Evolutionary conservation across 2,113 vertebrate species (phyloP).

Genomic region (Alligator mississippiensis): DNA sequence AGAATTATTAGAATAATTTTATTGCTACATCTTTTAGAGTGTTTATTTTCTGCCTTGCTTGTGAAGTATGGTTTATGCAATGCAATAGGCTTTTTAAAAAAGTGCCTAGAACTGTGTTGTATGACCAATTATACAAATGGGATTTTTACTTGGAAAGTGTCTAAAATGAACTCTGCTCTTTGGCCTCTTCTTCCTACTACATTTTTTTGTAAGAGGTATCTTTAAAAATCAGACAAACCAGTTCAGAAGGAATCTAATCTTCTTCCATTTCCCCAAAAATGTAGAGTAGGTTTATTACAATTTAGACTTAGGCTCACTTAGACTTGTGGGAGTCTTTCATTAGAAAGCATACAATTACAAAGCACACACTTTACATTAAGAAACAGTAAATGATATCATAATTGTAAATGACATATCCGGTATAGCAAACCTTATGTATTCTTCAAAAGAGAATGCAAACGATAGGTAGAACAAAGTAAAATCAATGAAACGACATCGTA

Average conservation of each 20-base stretch:
- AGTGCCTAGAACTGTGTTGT: constrained; percentile 58
- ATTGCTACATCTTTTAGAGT: constrained; percentile 1
- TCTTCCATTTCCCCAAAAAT: constrained; percentile 49
- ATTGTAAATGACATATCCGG: constrained; percentile 67
- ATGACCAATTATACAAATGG: constrained; percentile 64
- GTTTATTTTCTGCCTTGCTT: constrained; percentile 24
- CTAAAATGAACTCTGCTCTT: constrained; percentile 58
- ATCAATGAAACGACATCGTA: constrained; percentile 79
- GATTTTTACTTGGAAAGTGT: constrained; percentile 69
- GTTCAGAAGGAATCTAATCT: constrained; percentile 61
- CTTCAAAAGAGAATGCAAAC: constrained; percentile 72
- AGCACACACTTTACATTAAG: constrained; percentile 58
- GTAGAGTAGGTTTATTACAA: constrained; percentile 44
- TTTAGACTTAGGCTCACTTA: constrained; percentile 21
- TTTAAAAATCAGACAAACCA: constrained; percentile 58
- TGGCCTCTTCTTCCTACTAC: constrained; percentile 41
- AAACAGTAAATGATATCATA: constrained; percentile 72
- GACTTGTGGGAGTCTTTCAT: constrained; percentile 53
- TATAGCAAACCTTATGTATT: constrained; percentile 67
- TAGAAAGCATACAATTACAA: constrained; percentile 29
- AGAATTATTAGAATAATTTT: neutral
- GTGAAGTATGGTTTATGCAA: constrained; percentile 1
- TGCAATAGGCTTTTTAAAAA: constrained; percentile 49
- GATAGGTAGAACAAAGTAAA: constrained; percentile 79
- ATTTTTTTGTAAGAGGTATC: constrained; percentile 44